Base-by-base conservation (phyloP, 2,888 invertebrate genomes). In the Laspeyria flexula region DNA sequence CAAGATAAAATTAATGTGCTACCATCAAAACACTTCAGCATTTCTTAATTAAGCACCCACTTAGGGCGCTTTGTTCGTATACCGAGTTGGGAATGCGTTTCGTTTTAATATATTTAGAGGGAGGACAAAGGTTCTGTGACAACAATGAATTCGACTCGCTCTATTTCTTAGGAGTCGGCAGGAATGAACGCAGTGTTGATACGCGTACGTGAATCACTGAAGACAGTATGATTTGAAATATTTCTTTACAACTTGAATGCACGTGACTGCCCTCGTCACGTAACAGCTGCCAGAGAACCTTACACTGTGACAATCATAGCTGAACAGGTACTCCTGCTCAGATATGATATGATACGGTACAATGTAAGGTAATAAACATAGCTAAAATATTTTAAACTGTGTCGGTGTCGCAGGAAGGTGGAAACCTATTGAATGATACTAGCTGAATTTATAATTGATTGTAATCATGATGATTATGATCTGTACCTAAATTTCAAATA, bases 1-100 rank as follows among this genome's bases (percentile, higher is more conserved):
- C 85, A 85, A 81, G 85, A 84, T 83, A 76, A 81, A 85, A 87
- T 88, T 83, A 86, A 88, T 87, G 84, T 81, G 83, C 78, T 76
- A 79, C 84, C 86, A 80, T 83, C 83, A 86, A 82, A 87, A 88
- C 81, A 87, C 83, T 85, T 84, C 81, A 83, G 75, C 80, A 76
- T 77, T 75, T 80, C 80, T 80, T 85, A 87, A 88, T 88, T 84
- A 87, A 82, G 85, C 71, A 75, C 66, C 75, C 77, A 81, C 81
- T 86, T 80, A 78, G 73, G 59, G 61, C 57, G 74, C 74, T 82
- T 76, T 85, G 78, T 81, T 83, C 79, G 72, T 60, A 54, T 60
- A 70, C 55, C 33, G 42, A 66, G 63, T 52, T 53, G 43, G 51
- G 49, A 41, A 69, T 69, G 62, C 62, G 72, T 69, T 70, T 65